phyloP scores from a whole-genome alignment of 2,113 vertebrate species.

The Tachycineta bicolor region DNA sequence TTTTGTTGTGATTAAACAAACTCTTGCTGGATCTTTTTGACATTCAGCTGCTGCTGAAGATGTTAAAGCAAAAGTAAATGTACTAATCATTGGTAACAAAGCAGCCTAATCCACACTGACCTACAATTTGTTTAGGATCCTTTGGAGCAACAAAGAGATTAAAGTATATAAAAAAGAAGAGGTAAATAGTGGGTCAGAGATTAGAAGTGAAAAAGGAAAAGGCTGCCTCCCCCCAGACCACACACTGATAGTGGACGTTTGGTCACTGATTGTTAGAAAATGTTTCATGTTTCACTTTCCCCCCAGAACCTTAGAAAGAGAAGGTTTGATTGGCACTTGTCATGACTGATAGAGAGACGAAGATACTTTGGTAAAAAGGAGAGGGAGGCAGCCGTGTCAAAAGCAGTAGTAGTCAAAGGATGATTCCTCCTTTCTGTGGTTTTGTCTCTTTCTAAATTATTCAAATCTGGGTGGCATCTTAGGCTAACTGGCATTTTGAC shows the following conservation, averaged over 20 bases:
- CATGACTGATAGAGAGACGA: conserved; percentile 88
- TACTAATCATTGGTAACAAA: conserved; percentile 84
- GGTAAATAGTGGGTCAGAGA: conserved; percentile 86
- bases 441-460: conserved; percentile 82
- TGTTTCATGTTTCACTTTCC: conserved; percentile 70
- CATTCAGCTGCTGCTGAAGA: conserved; percentile 90
- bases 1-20: conserved; percentile 61
- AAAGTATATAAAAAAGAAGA: conserved; percentile 84
- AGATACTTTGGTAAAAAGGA: conserved; percentile 80
- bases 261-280: conserved; percentile 85
- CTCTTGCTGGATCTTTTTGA: conserved; percentile 68
- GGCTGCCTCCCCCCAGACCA: conserved; percentile 85
- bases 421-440: conserved; percentile 82
- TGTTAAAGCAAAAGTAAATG: conserved; percentile 88
- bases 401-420: conserved; percentile 80
- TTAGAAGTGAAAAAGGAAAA: conserved; percentile 86
- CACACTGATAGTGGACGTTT: conserved; percentile 91
- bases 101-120: conserved; percentile 90
- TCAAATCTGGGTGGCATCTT: conserved; percentile 88
- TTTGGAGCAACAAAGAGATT: conserved; percentile 88
- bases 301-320: conserved; percentile 69
- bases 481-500: conserved; percentile 84
- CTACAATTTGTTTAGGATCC: conserved; percentile 86
- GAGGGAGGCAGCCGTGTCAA: conserved; percentile 70
- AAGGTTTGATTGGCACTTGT: conserved; percentile 97